Conservation (phyloP, 1,140 invertebrate genomes). For the Drosophila ironensis region DNA sequence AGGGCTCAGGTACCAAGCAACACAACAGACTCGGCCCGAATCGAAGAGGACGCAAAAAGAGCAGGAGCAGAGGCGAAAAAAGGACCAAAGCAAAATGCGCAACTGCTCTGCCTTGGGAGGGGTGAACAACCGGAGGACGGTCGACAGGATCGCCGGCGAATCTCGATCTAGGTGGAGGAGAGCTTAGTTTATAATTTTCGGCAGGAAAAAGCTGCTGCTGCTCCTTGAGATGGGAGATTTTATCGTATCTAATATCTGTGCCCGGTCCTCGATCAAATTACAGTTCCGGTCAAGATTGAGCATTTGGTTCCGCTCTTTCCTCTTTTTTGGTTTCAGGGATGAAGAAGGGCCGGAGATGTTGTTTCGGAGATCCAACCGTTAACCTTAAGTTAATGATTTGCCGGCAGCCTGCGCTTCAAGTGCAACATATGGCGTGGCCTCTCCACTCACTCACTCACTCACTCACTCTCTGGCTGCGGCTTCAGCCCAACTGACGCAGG, state of each 20-base stretch:
- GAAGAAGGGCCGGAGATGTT: slow-evolving; percentile 1
- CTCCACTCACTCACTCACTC: background rate
- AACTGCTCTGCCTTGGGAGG: slow-evolving; percentile 55
- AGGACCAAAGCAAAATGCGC: slow-evolving; percentile 40
- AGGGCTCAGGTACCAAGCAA: slow-evolving; percentile 49
- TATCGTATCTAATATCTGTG: slow-evolving; percentile 73
- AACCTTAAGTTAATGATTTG: slow-evolving; percentile 69
- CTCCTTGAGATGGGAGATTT: slow-evolving; percentile 19
- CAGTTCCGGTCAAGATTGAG: slow-evolving; percentile 77
- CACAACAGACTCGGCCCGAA: slow-evolving; percentile 4
- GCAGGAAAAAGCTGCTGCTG: slow-evolving; percentile 61
- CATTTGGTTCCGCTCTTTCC: slow-evolving; percentile 73
- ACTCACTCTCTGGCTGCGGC: slow-evolving; percentile 28
- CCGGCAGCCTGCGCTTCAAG: slow-evolving; percentile 47
- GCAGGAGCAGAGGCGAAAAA: slow-evolving; percentile 9
- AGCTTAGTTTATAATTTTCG: slow-evolving; percentile 59
- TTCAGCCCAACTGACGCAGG: slow-evolving; percentile 79
- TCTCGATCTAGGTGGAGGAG: slow-evolving; percentile 42
- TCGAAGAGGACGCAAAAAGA: slow-evolving; percentile 5
- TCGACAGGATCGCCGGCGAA: slow-evolving; percentile 38
- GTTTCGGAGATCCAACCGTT: slow-evolving; percentile 26
- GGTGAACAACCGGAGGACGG: slow-evolving; percentile 35
- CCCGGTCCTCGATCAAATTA: slow-evolving; percentile 71
- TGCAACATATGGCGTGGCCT: slow-evolving; percentile 65
- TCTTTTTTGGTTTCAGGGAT: slow-evolving; percentile 10